A percentile compares a stretch with the other conserved stretches of the same genome.
These are phyloP conservation scores for Nibea albiflora DNA, from an alignment of 2,113 vertebrate genomes.

Conservation along the genomic window DNA sequence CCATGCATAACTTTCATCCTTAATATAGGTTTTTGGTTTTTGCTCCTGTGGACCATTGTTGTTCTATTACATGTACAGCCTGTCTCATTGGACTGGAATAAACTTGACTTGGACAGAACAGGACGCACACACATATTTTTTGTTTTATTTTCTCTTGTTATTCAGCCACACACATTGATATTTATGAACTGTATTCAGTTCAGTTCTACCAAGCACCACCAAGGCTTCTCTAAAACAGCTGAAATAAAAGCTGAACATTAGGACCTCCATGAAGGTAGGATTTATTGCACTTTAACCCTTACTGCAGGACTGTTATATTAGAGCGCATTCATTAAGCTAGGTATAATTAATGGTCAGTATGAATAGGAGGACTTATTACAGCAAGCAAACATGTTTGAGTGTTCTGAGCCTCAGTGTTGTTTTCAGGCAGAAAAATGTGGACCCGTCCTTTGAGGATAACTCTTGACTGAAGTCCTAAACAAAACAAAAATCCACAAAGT, in stretches of 20 bases:
- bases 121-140: neutral
- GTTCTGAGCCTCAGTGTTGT: neutral
- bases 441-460: neutral
- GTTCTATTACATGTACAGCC: too few relatives aligned
- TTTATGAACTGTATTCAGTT: too few relatives aligned
- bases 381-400: too few relatives aligned
- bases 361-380: too few relatives aligned
- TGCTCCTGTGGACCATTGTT: too few relatives aligned
- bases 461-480: neutral
- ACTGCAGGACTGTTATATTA: neutral
- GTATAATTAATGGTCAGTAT: neutral
- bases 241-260: neutral
- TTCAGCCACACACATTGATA: neutral
- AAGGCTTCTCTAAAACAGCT: neutral
- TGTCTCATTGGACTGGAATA: too few relatives aligned
- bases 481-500: too few relatives aligned
- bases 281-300: neutral
- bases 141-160: slow-evolving; percentile 9
- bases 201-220: neutral
- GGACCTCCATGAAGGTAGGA: neutral
- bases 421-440: neutral
- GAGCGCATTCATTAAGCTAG: neutral
- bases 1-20: too few relatives aligned
- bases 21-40: too few relatives aligned
- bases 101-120: neutral